Base-by-base conservation (phyloP, 2,113 vertebrate genomes). In the Myotis yumanensis region DNA sequence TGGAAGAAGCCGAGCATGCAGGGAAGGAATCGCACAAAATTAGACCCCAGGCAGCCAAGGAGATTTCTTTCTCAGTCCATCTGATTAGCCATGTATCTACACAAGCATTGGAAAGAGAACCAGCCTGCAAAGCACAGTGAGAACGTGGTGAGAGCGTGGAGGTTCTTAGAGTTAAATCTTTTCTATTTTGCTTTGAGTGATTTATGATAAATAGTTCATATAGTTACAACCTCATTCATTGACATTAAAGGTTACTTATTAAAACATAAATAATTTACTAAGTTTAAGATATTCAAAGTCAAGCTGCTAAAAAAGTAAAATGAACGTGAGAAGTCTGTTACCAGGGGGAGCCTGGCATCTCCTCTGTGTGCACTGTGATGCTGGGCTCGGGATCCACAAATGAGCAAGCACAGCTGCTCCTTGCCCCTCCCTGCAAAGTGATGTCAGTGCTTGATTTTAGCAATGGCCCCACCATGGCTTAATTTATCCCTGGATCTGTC, bases 251-350 rank as follows among this genome's bases (percentile, higher is more conserved):
- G 20, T 79, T 73, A 82, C 22, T 35, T 83, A 59, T 51, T 71
- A 80, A 86, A 89, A 75, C 37, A 85, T 4, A 89, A 69, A 85
- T 30, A 68, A 94, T 48, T 69, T 75, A 22, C 28, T 89, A 77
- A 30, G 2, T 72, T 95, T 89, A 88, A 91, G 92, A 66, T 92
- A 54, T 77, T 93, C 90, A 85, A 71, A 32, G 86, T 43, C 28
- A 54, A 86, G 5, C 9, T 68, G 66, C 57, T 86, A 86, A 76
- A 54, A 86, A 46, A 59, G 54, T 23, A 72, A 86, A 93, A 87
- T 59, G 22, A 82, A n/a, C 25, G 28, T 32, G 43, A 76, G 52
- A 73, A 64, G 68, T n/a, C 68, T 30, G 11, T 43, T 28, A 7
- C 59, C 7, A 23, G 0, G 2, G 3, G 35, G 11, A 68, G 35